These are phyloP conservation scores for Heliconius hermathena DNA, from an alignment of 1,140 invertebrate genomes.

Conservation along the genomic window DNA sequence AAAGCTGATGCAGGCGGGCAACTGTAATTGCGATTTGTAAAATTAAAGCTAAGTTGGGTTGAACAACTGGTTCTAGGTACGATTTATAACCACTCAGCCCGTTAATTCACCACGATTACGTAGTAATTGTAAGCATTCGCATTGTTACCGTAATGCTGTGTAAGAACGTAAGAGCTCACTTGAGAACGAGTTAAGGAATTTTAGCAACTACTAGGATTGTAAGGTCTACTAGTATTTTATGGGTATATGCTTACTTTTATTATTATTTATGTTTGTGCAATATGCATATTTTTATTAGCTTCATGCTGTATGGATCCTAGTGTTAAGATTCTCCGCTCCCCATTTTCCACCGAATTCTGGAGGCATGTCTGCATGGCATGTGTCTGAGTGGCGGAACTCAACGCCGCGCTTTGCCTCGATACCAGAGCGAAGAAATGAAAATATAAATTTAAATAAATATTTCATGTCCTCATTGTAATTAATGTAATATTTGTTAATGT, in stretches of 20 bases:
- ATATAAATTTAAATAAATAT: too few relatives aligned
- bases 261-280: too few relatives aligned
- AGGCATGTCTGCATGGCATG: too few relatives aligned
- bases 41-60: slow-evolving; percentile 50
- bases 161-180: slow-evolving; percentile 17
- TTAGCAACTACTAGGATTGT: background rate
- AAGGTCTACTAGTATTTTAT: background rate
- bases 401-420: too few relatives aligned
- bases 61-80: slow-evolving; percentile 43
- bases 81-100: slow-evolving; percentile 37
- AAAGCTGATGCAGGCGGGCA: slow-evolving; percentile 35
- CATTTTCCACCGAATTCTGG: too few relatives aligned
- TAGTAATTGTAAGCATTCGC: slow-evolving; percentile 38
- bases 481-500: too few relatives aligned
- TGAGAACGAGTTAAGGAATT: slow-evolving; percentile 9
- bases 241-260: background rate
- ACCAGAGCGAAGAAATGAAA: too few relatives aligned
- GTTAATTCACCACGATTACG: slow-evolving; percentile 44
- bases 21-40: slow-evolving; percentile 53
- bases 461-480: too few relatives aligned
- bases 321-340: too few relatives aligned
- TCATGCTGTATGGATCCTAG: too few relatives aligned
- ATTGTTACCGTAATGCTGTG: slow-evolving; percentile 31
- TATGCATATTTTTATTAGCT: background rate
- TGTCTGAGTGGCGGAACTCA: too few relatives aligned